Percentiles rank a stretch among this genome's conserved stretches.
Evolutionary conservation across 2,797 vertebrate genomes (phyloP).

Genomic region (Sphenopsis melanotis): DNA sequence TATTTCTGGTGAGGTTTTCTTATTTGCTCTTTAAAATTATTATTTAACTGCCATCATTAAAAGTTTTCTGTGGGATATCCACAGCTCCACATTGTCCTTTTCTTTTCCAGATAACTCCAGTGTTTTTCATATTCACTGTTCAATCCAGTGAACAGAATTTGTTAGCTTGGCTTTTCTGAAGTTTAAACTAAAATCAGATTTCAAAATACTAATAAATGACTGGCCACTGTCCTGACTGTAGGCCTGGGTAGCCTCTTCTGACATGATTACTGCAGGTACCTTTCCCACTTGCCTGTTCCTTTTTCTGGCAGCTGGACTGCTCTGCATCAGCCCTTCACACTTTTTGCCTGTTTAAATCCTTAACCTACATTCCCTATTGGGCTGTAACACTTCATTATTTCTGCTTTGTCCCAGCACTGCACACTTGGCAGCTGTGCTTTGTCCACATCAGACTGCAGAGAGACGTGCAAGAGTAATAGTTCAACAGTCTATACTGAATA

Average conservation of each 20-base stretch:
- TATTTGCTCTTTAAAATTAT: background rate
- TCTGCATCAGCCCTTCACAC: background rate
- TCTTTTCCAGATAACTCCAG: background rate
- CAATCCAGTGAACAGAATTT: background rate
- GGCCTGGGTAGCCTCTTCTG: background rate
- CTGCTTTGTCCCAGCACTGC: background rate
- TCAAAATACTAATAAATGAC: background rate
- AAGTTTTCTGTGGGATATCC: background rate
- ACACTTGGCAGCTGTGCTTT: slow-evolving; percentile 4
- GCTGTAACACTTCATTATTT: slow-evolving; percentile 45
- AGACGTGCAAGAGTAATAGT: background rate
- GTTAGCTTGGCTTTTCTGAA: background rate
- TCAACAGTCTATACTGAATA: background rate
- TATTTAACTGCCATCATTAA: background rate
- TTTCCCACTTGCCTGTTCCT: background rate
- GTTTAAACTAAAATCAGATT: background rate
- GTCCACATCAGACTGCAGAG: background rate
- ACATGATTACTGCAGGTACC: background rate
- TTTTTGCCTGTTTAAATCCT: slow-evolving; percentile 22
- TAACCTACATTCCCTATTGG: background rate
- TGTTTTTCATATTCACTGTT: background rate
- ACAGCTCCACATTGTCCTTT: background rate
- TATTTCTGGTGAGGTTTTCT: background rate
- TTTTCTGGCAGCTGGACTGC: background rate
- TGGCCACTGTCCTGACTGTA: background rate